Percentiles rank a stretch among this genome's conserved stretches.
Evolutionary conservation across 2,113 vertebrate species (phyloP).

Genomic region (Amphiprion percula): DNA sequence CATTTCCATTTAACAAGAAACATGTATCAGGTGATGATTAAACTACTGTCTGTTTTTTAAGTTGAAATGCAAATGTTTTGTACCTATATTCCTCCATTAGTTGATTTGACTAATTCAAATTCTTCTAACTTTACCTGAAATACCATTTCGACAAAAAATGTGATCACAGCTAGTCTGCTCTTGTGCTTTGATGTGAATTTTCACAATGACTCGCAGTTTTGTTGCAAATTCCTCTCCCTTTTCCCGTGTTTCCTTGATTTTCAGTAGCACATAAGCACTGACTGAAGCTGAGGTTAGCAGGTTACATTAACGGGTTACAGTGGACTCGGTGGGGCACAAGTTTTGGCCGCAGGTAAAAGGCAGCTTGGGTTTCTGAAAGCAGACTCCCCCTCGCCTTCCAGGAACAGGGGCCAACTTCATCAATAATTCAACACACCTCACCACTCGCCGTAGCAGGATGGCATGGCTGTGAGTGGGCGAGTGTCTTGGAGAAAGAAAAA

Average conservation of each 20-base stretch:
- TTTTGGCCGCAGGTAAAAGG: slow-evolving; percentile 72
- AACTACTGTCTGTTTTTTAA: too few species aligned
- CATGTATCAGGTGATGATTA: too few species aligned
- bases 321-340: slow-evolving; percentile 53
- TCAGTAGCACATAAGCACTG: slow-evolving; percentile 21
- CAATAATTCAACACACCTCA: slow-evolving; percentile 85
- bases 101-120: too few species aligned
- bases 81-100: too few species aligned
- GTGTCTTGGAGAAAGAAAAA: slow-evolving; percentile 62
- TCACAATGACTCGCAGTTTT: neutral
- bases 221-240: slow-evolving; percentile 5
- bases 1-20: too few species aligned
- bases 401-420: slow-evolving; percentile 82
- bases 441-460: slow-evolving; percentile 66
- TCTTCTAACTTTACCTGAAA: too few species aligned
- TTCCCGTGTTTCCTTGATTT: slow-evolving; percentile 45
- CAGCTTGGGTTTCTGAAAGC: slow-evolving; percentile 86
- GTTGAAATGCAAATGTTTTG: too few species aligned
- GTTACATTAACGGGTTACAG: slow-evolving; percentile 60
- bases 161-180: neutral
- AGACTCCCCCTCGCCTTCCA: slow-evolving; percentile 81
- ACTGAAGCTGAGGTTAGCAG: slow-evolving; percentile 38
- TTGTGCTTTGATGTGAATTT: neutral
- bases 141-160: too few species aligned
- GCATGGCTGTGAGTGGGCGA: slow-evolving; percentile 61